Evolutionary conservation across 1,140 invertebrate species (phyloP).

Genomic region (Drosophila jambulina): DNA sequence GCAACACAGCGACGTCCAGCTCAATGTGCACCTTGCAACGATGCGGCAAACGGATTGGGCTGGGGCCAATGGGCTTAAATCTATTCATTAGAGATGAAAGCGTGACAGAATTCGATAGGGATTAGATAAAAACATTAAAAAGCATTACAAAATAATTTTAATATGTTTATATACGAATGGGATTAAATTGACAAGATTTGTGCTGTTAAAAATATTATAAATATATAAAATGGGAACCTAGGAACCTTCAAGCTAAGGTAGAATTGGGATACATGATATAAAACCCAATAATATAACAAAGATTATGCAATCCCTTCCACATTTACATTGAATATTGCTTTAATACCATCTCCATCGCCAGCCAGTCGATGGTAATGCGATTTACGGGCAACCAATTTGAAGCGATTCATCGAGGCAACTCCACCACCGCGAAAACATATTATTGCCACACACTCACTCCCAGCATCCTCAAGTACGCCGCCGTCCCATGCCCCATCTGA

Average conservation of each 20-base stretch:
- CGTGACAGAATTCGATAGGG: not conserved
- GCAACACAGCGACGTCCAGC: conserved; percentile 27
- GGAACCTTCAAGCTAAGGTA: not conserved
- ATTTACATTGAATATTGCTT: not conserved
- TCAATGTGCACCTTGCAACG: conserved; percentile 38
- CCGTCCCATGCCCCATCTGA: not conserved
- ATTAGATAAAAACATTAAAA: not conserved
- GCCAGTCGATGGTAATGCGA: conserved; percentile 63
- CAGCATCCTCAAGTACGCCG: conserved; percentile 3
- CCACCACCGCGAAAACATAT: conserved; percentile 34
- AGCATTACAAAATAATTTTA: not conserved
- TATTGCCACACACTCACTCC: conserved; percentile 25
- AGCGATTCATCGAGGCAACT: conserved; percentile 48
- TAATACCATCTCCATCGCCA: conserved; percentile 15
- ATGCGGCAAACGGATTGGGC: not conserved
- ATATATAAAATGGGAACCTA: not conserved
- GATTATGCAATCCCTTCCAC: not conserved
- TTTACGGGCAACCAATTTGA: conserved; percentile 57
- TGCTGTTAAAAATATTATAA: not conserved
- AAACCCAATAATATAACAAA: not conserved
- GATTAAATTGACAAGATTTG: not conserved
- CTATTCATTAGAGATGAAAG: conserved; percentile 19
- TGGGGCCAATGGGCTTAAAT: conserved; percentile 8
- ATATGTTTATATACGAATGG: not conserved
- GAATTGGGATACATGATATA: not conserved